Evolutionary conservation across 2,888 invertebrate genomes (phyloP).

Genomic region (Gastracanthus pulcherrimus): DNA sequence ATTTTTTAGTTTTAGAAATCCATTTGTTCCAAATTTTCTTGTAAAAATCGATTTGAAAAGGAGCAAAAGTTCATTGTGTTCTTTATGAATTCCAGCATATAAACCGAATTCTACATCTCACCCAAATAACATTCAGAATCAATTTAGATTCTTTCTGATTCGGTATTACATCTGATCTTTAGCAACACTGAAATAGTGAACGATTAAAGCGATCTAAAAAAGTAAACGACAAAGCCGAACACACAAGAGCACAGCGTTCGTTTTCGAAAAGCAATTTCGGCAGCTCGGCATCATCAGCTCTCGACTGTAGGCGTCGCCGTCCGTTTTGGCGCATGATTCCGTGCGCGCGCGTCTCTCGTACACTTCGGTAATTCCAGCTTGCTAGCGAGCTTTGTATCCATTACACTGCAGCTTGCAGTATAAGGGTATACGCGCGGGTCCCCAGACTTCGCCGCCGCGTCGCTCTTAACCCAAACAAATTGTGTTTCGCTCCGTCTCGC

Average conservation of each 20-base stretch:
- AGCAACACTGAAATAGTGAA: not conserved
- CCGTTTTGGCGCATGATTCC: constrained; percentile 24
- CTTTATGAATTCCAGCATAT: too few species aligned
- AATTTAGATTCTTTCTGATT: too few species aligned
- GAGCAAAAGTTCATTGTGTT: too few species aligned
- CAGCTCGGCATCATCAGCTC: not conserved
- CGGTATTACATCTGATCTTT: too few species aligned
- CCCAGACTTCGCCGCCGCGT: constrained; percentile 52
- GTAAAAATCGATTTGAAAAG: too few species aligned
- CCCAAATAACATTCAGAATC: too few species aligned
- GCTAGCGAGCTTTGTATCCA: constrained; percentile 70
- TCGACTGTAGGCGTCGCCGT: not conserved
- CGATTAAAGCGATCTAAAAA: not conserved
- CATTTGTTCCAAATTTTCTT: too few species aligned
- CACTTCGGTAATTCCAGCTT: constrained; percentile 10
- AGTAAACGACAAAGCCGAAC: constrained; percentile 7
- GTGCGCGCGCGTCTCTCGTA: constrained; percentile 12
- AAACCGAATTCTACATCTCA: too few species aligned
- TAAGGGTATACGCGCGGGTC: not conserved
- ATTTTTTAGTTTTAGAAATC: too few species aligned
- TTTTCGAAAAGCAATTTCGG: constrained; percentile 1
- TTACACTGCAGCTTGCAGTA: constrained; percentile 63
- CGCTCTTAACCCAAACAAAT: constrained; percentile 72
- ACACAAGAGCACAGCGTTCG: not conserved
- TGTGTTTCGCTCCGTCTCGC: constrained; percentile 46